A percentile compares a stretch with the other conserved stretches of the same genome.
Evolutionary conservation across 2,113 vertebrate species (phyloP).

Genomic region (Oceanites oceanicus): DNA sequence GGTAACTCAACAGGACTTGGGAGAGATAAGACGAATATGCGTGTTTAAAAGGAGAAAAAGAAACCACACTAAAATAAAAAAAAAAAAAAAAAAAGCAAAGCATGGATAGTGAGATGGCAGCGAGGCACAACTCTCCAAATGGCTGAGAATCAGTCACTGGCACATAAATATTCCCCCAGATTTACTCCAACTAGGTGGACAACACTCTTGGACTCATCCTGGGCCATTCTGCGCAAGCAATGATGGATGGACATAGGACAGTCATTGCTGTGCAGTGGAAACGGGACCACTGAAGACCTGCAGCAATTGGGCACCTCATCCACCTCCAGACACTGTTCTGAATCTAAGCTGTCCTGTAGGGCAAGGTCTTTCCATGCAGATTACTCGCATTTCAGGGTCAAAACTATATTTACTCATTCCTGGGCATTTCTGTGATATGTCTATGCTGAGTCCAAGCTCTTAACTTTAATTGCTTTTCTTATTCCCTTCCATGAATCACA

Average conservation of each 20-base stretch:
- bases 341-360: background rate
- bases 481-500: background rate
- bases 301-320: background rate
- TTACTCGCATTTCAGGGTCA: background rate
- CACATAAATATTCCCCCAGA: background rate
- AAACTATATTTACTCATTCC: background rate
- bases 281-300: background rate
- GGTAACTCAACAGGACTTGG: background rate
- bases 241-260: background rate
- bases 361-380: background rate
- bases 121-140: background rate
- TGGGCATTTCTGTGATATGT: background rate
- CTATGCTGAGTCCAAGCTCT: background rate
- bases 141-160: background rate
- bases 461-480: background rate
- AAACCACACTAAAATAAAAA: background rate
- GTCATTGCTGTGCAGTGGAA: background rate
- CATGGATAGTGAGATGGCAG: background rate
- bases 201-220: background rate
- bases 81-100: background rate
- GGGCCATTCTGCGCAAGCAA: background rate
- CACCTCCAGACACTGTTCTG: background rate
- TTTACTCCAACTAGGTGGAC: background rate
- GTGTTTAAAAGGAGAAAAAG: background rate
- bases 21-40: background rate